phyloP scores from a whole-genome alignment of 2,797 vertebrate genomes.

The Atherinosoma microstoma region DNA sequence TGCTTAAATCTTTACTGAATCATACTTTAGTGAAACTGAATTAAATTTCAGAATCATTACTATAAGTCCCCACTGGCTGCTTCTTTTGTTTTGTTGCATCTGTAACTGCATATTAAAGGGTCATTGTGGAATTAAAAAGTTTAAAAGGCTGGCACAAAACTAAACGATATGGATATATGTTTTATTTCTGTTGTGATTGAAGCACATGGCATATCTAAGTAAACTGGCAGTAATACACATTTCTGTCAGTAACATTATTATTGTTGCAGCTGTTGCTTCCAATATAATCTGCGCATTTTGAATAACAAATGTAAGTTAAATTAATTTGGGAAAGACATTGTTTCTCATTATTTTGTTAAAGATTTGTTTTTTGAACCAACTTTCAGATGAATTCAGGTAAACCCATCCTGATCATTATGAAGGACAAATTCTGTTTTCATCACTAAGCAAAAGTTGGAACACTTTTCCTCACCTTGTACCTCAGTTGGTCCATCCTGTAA shows the following conservation, averaged over 20 bases:
- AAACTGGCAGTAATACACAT: neutral
- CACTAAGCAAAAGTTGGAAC: neutral
- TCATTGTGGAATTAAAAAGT: neutral
- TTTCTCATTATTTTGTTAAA: too few relatives aligned
- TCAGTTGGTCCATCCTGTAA: neutral
- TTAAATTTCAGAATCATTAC: neutral
- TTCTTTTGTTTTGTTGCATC: neutral
- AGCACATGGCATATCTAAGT: too few relatives aligned
- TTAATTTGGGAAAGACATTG: too few relatives aligned
- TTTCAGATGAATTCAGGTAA: neutral
- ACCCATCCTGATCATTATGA: neutral
- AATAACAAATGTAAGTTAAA: neutral
- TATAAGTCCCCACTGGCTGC: too few relatives aligned
- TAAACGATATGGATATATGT: slow-evolving; percentile 3
- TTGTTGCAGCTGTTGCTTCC: neutral
- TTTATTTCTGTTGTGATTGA: neutral
- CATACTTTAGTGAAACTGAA: neutral
- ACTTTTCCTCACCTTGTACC: too few relatives aligned
- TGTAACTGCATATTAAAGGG: neutral
- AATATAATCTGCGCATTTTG: neutral
- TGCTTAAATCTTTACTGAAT: neutral
- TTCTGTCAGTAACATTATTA: neutral
- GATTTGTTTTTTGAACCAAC: too few relatives aligned
- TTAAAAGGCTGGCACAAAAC: neutral
- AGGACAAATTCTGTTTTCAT: neutral